Conservation (phyloP, 2,888 invertebrate genomes). For the Melipona bicolor region DNA sequence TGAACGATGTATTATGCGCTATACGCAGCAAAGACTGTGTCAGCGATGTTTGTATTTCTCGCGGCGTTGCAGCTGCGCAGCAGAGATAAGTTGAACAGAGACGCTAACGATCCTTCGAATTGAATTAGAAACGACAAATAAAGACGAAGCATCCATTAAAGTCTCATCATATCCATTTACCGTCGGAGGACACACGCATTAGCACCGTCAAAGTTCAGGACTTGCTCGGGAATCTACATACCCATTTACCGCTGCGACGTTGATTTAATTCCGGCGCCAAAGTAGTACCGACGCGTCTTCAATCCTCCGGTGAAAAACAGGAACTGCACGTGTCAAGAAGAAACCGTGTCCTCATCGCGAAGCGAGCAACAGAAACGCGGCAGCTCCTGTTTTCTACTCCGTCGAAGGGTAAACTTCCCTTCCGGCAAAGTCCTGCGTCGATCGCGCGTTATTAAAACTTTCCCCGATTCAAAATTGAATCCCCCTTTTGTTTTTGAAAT, state of each 20-base stretch:
- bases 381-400: constrained; percentile 20
- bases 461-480: constrained; percentile 24
- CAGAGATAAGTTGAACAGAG: background rate
- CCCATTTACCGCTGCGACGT: background rate
- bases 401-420: constrained; percentile 21
- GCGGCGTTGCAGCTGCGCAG: background rate
- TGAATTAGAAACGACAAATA: background rate
- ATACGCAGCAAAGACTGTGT: background rate
- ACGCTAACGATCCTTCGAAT: background rate
- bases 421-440: background rate
- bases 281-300: background rate
- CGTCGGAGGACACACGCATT: background rate
- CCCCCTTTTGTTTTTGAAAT: constrained; percentile 11
- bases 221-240: no score
- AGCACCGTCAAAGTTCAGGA: background rate
- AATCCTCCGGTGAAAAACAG: background rate
- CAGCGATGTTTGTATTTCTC: background rate
- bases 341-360: background rate
- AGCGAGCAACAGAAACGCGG: constrained; percentile 20
- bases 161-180: background rate
- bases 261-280: background rate
- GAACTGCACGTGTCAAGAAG: background rate
- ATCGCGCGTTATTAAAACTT: constrained; percentile 35
- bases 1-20: background rate
- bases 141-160: background rate